Evolutionary conservation across 2,797 vertebrate genomes (phyloP).

Genomic region (Macropodus opercularis): DNA sequence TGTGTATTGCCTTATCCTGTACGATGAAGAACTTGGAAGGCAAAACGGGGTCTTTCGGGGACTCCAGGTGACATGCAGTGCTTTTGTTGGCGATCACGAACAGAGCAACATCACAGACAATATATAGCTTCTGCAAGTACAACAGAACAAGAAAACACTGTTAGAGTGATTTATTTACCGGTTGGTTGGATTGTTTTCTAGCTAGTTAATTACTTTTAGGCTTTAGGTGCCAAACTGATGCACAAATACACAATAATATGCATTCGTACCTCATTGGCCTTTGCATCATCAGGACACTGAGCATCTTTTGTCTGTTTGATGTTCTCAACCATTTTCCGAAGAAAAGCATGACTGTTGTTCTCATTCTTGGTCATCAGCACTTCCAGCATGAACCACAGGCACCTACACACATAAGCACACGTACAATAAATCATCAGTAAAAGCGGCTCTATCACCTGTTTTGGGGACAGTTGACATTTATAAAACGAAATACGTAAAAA

Average conservation of each 20-base stretch:
- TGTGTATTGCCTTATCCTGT: constrained; percentile 90
- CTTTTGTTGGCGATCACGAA: constrained; percentile 99
- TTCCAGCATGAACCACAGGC: constrained; percentile 99
- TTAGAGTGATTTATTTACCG: not conserved
- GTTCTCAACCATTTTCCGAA: constrained; percentile 98
- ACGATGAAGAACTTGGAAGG: constrained; percentile 94
- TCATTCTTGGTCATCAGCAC: constrained; percentile 99
- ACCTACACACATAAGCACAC: constrained; percentile 77
- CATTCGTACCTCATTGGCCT: constrained; percentile 90
- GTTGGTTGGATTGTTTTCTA: not conserved
- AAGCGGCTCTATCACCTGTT: not conserved
- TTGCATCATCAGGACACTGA: constrained; percentile 94
- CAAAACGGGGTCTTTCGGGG: constrained; percentile 93
- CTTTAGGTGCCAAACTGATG: not conserved
- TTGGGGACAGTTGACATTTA: not conserved
- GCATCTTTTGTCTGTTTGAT: constrained; percentile 98
- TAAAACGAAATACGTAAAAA: not conserved
- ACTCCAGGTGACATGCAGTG: constrained; percentile 94
- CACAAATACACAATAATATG: not conserved
- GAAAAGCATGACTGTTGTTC: constrained; percentile 98
- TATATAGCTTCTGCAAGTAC: constrained; percentile 91
- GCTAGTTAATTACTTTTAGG: not conserved
- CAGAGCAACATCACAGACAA: constrained; percentile 96
- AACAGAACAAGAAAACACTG: constrained; percentile 6
- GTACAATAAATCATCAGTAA: constrained; percentile 4